These are phyloP conservation scores for Crotalus tigris DNA, from an alignment of 2,113 vertebrate genomes.

Conservation along the genomic window DNA sequence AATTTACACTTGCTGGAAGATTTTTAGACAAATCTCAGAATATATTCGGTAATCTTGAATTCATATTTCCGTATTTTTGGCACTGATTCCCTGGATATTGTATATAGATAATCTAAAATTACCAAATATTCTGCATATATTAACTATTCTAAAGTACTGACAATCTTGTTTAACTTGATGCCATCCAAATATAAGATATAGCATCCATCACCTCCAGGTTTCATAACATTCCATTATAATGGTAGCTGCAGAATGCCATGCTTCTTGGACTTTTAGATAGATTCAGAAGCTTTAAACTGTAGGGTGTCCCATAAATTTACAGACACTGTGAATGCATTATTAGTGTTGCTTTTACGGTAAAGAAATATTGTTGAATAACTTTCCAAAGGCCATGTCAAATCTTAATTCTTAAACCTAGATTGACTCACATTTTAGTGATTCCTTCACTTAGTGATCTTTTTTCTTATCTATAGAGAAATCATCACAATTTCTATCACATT, in stretches of 20 bases:
- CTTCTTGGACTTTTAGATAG: not conserved
- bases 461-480: not conserved
- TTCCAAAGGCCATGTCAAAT: not conserved
- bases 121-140: not conserved
- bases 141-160: not conserved
- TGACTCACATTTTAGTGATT: not conserved
- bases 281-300: not conserved
- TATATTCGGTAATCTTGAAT: not conserved
- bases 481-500: conserved; percentile 1
- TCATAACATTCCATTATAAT: not conserved
- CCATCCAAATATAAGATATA: not conserved
- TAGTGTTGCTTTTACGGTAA: not conserved
- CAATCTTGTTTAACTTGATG: not conserved
- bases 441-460: not conserved
- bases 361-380: not conserved
- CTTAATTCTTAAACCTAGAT: not conserved
- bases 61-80: not conserved
- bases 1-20: not conserved
- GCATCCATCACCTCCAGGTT: not conserved
- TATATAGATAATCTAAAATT: not conserved
- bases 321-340: not conserved
- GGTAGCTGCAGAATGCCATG: not conserved
- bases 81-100: not conserved
- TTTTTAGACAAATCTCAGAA: not conserved
- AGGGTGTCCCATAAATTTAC: not conserved